These are phyloP conservation scores for Leucoma salicis DNA, from an alignment of 2,888 invertebrate genomes.

Conservation along the genomic window DNA sequence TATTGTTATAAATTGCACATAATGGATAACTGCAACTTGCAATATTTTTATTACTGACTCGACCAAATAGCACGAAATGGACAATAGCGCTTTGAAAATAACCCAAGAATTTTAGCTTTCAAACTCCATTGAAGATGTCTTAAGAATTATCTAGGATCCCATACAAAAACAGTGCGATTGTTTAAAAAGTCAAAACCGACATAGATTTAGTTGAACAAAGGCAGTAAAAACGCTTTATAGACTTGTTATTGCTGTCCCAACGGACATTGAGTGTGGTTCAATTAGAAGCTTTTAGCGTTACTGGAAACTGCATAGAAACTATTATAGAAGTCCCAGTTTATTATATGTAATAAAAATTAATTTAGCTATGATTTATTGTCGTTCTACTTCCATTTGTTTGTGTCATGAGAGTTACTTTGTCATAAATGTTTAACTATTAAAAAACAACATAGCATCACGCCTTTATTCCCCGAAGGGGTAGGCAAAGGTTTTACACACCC, in stretches of 20 bases:
- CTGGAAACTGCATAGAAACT: no score
- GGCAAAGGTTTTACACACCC: no score
- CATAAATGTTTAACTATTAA: no score
- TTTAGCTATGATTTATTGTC: no score
- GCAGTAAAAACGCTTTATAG: conserved; percentile 82
- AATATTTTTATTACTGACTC: neutral
- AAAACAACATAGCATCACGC: no score
- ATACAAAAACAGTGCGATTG: conserved; percentile 77
- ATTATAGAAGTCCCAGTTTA: no score
- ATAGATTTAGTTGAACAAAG: conserved; percentile 81
- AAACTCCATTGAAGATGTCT: conserved; percentile 53
- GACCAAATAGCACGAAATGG: neutral
- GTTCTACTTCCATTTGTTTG: no score
- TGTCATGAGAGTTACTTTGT: no score
- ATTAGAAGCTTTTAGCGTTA: conserved; percentile 10
- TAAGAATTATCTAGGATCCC: conserved; percentile 62
- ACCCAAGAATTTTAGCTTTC: conserved; percentile 30
- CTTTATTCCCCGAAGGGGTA: no score
- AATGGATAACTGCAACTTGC: no score
- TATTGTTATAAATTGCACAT: no score
- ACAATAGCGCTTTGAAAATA: neutral
- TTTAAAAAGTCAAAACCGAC: conserved; percentile 81
- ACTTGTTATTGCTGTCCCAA: conserved; percentile 79
- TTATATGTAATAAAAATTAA: no score
- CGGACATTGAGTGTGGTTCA: conserved; percentile 57